Conservation (phyloP, 1,140 invertebrate genomes). For the Brachionus sp. region DNA sequence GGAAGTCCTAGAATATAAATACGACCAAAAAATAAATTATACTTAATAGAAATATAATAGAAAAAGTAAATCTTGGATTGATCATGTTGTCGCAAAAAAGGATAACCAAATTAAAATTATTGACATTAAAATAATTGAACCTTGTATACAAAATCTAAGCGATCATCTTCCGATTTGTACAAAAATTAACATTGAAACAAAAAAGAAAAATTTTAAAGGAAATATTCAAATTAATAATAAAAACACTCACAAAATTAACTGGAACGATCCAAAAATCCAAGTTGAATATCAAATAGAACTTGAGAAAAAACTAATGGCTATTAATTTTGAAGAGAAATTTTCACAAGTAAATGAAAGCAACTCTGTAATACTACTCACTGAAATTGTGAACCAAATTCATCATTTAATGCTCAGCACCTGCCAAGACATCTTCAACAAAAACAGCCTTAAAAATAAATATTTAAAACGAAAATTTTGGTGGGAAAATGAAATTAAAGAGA, state of each 20-base stretch:
- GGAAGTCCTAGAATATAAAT: neutral
- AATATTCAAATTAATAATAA: no score
- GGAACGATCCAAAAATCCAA: neutral
- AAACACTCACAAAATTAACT: neutral
- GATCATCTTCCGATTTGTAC: neutral
- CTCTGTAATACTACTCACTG: neutral
- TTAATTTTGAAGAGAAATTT: neutral
- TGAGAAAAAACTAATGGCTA: neutral
- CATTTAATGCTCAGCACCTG: neutral
- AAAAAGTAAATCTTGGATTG: neutral
- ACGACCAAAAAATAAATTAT: neutral
- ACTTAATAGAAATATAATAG: conserved; percentile 14
- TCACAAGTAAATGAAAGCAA: neutral
- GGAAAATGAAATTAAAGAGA: neutral
- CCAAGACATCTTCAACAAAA: neutral
- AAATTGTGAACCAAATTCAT: neutral
- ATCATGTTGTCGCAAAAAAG: neutral
- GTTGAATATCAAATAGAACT: neutral
- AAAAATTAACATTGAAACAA: neutral
- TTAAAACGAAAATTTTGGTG: conserved; percentile 3
- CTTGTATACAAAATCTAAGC: neutral
- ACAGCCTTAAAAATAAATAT: neutral
- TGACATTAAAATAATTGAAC: neutral
- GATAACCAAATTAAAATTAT: neutral
- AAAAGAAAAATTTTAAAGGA: neutral